Percentiles rank a stretch among this genome's conserved stretches.
Conservation (phyloP, 2,113 vertebrate species). For the Aepyceros melampus region DNA sequence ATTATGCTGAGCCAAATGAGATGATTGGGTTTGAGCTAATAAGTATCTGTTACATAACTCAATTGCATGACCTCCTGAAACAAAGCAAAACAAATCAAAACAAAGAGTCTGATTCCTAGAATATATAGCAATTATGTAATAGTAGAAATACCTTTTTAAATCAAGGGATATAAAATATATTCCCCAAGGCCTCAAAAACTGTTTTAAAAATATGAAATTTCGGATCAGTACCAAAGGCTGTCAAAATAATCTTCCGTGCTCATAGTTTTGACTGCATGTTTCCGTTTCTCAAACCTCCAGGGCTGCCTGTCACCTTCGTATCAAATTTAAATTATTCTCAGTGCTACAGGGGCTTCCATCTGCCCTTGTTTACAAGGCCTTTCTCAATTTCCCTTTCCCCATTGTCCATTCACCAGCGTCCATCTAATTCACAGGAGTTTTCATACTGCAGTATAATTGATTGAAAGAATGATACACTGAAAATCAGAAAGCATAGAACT, state of each 20-base stretch:
- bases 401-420: not conserved
- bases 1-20: conserved; percentile 32
- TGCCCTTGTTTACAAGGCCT: not conserved
- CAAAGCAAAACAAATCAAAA: conserved; percentile 21
- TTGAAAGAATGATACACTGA: not conserved
- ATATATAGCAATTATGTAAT: not conserved
- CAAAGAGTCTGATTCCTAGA: not conserved
- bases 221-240: not conserved
- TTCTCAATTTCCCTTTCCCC: not conserved
- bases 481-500: not conserved
- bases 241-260: conserved; percentile 29
- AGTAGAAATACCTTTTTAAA: not conserved
- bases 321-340: conserved; percentile 48
- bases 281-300: not conserved
- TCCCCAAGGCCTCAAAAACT: not conserved
- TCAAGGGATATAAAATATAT: not conserved
- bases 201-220: not conserved
- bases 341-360: not conserved
- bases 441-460: not conserved
- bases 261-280: not conserved
- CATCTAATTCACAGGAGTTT: not conserved
- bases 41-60: not conserved
- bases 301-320: not conserved
- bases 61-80: not conserved
- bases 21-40: not conserved